Evolutionary conservation across 2,797 vertebrate genomes (phyloP).

Genomic region (Rhinella marina): DNA sequence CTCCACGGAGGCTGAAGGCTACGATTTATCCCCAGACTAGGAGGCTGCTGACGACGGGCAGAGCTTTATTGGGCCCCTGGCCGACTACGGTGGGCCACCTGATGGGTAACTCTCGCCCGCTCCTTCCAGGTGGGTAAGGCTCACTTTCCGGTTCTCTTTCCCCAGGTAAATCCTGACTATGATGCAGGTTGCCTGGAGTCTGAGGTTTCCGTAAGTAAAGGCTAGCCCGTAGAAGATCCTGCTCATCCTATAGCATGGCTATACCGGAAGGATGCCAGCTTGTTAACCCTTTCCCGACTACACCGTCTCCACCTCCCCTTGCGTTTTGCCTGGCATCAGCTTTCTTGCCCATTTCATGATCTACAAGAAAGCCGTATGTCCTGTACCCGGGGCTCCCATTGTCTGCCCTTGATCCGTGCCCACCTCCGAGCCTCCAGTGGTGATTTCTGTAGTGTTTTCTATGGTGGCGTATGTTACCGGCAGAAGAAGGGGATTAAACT

Average conservation of each 20-base stretch:
- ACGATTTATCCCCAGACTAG: neutral
- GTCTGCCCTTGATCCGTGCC: neutral
- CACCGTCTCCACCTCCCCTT: neutral
- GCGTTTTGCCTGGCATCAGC: neutral
- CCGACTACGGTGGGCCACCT: neutral
- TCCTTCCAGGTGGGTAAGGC: neutral
- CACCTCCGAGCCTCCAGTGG: neutral
- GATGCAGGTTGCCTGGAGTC: conserved; percentile 82
- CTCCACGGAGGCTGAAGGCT: too few species aligned
- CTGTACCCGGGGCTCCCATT: neutral
- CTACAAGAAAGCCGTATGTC: neutral
- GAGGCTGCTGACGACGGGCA: neutral
- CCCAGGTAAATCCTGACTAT: conserved; percentile 85
- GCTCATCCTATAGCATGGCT: neutral
- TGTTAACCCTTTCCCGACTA: conserved; percentile 15
- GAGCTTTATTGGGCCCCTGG: neutral
- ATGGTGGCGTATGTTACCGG: neutral
- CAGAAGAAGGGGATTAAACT: neutral
- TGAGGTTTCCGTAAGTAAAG: conserved; percentile 81
- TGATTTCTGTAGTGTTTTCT: conserved; percentile 1
- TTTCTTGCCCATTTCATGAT: conserved; percentile 35
- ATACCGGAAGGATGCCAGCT: conserved; percentile 1
- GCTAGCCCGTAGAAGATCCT: conserved; percentile 61
- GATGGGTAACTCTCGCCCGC: too few species aligned
- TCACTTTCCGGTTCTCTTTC: conserved; percentile 76